phyloP scores from a whole-genome alignment of 2,797 vertebrate species.

The Toxotes lorentzi region DNA sequence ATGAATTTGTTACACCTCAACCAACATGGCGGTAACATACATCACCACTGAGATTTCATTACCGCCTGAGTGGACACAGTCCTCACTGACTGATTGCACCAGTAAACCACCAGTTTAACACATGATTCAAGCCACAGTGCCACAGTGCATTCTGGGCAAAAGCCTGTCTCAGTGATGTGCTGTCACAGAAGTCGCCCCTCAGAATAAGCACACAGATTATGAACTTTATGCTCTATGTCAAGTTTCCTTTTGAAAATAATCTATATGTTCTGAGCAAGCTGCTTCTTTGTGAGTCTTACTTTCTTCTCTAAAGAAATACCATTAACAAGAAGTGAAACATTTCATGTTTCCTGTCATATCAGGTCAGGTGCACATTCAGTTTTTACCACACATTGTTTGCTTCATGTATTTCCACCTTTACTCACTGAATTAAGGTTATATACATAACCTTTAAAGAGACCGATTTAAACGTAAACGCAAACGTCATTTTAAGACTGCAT shows the following conservation, averaged over 20 bases:
- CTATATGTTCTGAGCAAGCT: not conserved
- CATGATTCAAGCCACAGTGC: not conserved
- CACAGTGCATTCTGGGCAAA: not conserved
- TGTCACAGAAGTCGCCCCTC: not conserved
- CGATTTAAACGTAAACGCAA: not conserved
- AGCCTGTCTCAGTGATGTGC: not conserved
- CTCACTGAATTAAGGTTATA: slow-evolving; percentile 4
- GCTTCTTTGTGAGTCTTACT: not conserved
- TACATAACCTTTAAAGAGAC: no score
- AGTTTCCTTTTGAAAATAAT: no score
- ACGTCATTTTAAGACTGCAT: not conserved
- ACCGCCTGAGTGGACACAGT: not conserved
- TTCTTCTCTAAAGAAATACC: not conserved
- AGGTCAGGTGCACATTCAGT: not conserved
- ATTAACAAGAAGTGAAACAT: not conserved
- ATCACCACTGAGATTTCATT: not conserved
- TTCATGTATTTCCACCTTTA: not conserved
- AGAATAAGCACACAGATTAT: not conserved
- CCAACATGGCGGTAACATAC: not conserved
- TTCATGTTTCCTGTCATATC: not conserved
- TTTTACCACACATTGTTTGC: not conserved
- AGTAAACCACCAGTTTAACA: not conserved
- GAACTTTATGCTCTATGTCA: no score
- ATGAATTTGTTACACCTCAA: not conserved
- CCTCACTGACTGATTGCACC: not conserved